phyloP scores from a whole-genome alignment of 1,140 invertebrate species.

The Philopotamus ludificatus region DNA sequence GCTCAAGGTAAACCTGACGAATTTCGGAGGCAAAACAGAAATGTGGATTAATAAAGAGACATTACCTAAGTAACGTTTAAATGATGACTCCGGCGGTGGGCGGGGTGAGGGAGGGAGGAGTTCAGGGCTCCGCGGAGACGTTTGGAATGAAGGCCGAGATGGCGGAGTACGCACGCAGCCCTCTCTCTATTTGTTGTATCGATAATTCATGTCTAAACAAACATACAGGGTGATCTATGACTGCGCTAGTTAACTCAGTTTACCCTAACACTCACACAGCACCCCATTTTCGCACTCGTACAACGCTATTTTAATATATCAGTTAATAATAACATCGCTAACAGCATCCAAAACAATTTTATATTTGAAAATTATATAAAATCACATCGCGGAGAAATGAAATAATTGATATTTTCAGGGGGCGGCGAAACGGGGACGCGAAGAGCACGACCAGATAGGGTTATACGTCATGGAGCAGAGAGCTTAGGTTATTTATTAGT shows the following conservation, averaged over 20 bases:
- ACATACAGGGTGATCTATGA: too few species aligned
- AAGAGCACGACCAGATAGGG: conserved; percentile 4
- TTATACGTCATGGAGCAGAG: conserved; percentile 16
- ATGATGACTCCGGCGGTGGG: background rate
- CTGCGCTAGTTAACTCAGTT: too few species aligned
- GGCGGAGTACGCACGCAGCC: background rate
- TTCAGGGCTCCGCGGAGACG: too few species aligned
- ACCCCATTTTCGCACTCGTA: too few species aligned
- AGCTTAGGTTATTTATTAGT: conserved; percentile 20
- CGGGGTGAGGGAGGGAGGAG: background rate
- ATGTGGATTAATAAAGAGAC: conserved; percentile 29
- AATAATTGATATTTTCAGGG: conserved; percentile 7
- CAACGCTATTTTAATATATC: too few species aligned
- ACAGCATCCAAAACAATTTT: too few species aligned
- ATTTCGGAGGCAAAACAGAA: conserved; percentile 26
- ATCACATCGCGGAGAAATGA: background rate
- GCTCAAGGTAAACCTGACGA: conserved; percentile 8
- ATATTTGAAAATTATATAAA: too few species aligned
- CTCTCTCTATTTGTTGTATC: too few species aligned
- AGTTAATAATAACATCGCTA: too few species aligned
- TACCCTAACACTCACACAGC: too few species aligned
- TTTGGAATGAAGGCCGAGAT: background rate
- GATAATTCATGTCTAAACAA: too few species aligned
- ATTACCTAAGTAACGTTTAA: conserved; percentile 22
- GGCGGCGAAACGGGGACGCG: background rate